Evolutionary conservation across 1,140 invertebrate genomes (phyloP), one percentile per base, ranked within the genome.

Genomic region (Psix sp.): DNA sequence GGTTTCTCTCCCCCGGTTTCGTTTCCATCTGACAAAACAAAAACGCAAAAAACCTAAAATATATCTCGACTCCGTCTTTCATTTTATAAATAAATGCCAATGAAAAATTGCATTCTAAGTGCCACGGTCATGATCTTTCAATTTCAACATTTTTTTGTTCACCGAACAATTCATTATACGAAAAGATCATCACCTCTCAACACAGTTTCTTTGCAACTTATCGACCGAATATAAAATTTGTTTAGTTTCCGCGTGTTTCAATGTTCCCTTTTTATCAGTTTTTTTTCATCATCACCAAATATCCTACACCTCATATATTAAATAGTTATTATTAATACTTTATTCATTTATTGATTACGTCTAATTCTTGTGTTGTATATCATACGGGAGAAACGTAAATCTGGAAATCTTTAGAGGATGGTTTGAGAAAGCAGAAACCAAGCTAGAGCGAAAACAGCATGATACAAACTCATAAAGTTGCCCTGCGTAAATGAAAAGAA

Each of bases 311-410:
- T 79, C 68, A 35, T 74, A 76, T 70, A 77, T 73, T 77, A 63
- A 73, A 73, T 70, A 76, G 52, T 81, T 77, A 77, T 63, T 77
- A 77, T 77, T 78, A 79, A 82, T 80, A 80, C 79, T 71, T 81
- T 81, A 79, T 77, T 79, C 65, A 62, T 71, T 80, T 80, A 80
- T 77, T 46, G 59, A 73, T 77, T 82, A 82, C 67, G 56, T 80
- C 78, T 82, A 82, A 77, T 66, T 78, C 76, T 66, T 77, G 76
- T 77, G 76, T 78, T 81, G 77, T 77, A 80, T 74, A 80, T 80
- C 65, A 74, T 78, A 75, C 67, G 66, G 67, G 75, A 79, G 68
- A 80, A 78, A 77, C 73, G 63, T 45, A 74, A 74, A 66, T 57
- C 49, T 49, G 49, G 52, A 56, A 65, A 60, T 14, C 21, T 48